Evolutionary conservation across 2,797 vertebrate species (phyloP).

Genomic region (Borostomias antarcticus): DNA sequence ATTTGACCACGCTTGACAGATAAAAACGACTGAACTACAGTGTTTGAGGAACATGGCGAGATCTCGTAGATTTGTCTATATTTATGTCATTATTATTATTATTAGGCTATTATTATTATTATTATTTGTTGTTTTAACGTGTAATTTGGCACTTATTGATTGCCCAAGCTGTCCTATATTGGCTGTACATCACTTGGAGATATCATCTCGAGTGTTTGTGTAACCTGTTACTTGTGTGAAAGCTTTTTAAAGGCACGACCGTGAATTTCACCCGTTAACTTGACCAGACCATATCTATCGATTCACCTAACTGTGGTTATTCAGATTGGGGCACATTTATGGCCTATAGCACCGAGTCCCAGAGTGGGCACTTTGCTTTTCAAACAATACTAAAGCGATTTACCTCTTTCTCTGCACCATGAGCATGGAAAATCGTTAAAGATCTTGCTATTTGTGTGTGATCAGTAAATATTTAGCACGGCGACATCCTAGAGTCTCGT

Average conservation of each 20-base stretch:
- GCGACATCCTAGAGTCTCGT: slow-evolving; percentile 88
- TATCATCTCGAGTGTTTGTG: slow-evolving; percentile 19
- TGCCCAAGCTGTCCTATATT: background rate
- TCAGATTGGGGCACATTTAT: slow-evolving; percentile 88
- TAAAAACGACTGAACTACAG: background rate
- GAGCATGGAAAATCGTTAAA: slow-evolving; percentile 89
- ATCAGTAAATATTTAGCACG: slow-evolving; percentile 99
- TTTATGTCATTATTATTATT: background rate
- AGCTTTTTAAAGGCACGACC: slow-evolving; percentile 39
- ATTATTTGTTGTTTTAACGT: too few relatives aligned
- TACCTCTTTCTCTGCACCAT: slow-evolving; percentile 83
- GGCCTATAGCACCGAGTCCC: slow-evolving; percentile 81
- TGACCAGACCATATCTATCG: slow-evolving; percentile 85
- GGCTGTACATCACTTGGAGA: too few relatives aligned
- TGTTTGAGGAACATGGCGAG: background rate
- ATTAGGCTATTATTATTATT: background rate
- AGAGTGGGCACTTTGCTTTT: slow-evolving; percentile 87
- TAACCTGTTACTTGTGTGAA: slow-evolving; percentile 46
- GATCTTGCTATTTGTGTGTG: slow-evolving; percentile 91
- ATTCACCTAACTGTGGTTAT: slow-evolving; percentile 90
- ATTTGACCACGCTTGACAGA: background rate
- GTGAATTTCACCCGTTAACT: slow-evolving; percentile 73
- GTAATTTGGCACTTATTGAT: too few relatives aligned
- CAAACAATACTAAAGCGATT: slow-evolving; percentile 96
- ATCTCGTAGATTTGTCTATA: background rate